These are phyloP conservation scores for Morphnarchus princeps DNA, from an alignment of 2,113 vertebrate genomes.

Conservation along the genomic window DNA sequence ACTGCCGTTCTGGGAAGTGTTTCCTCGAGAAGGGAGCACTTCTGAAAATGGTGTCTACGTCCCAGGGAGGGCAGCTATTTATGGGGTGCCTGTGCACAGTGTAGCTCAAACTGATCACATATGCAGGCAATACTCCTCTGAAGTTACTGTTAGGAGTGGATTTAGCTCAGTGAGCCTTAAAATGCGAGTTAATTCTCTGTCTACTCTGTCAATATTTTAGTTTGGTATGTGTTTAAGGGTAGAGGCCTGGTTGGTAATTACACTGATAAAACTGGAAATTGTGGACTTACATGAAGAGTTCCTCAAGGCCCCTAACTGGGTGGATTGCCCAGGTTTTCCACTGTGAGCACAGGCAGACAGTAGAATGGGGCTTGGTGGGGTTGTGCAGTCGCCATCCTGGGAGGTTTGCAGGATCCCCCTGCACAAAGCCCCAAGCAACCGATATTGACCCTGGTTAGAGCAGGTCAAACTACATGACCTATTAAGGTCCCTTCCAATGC, in stretches of 20 bases:
- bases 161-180: constrained; percentile 1
- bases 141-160: background rate
- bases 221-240: background rate
- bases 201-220: background rate
- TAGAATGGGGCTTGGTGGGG: background rate
- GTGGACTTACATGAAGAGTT: background rate
- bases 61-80: constrained; percentile 2
- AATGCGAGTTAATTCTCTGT: background rate
- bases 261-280: background rate
- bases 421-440: background rate
- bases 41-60: background rate
- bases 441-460: background rate
- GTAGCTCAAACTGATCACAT: background rate
- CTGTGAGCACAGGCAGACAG: background rate
- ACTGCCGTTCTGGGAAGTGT: background rate
- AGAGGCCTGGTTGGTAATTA: background rate
- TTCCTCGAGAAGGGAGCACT: background rate
- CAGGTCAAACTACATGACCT: background rate
- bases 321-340: background rate
- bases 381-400: background rate
- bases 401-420: background rate
- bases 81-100: background rate
- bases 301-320: background rate
- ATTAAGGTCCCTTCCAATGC: background rate
- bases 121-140: background rate